Percentiles rank a stretch among this genome's conserved stretches.
Conservation (phyloP, 1,140 invertebrate species). For the Panagrolaimus sp. region DNA sequence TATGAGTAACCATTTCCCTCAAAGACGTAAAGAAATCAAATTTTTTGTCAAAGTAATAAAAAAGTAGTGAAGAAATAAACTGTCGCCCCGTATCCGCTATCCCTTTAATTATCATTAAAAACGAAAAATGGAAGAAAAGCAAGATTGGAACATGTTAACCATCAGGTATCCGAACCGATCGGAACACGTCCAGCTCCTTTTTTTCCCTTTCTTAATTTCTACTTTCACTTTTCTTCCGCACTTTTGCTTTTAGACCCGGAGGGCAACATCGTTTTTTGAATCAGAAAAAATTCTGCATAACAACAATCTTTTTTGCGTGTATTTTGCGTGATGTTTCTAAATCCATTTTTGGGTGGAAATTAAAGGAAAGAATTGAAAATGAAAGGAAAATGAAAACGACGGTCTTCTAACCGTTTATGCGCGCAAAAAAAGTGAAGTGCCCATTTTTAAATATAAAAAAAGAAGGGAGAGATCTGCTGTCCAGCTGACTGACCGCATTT, state of each 20-base stretch:
- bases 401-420: constrained; percentile 15
- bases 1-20: too few species aligned
- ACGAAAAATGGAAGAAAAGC: neutral
- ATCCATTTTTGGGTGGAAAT: constrained; percentile 17
- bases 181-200: neutral
- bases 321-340: constrained; percentile 7
- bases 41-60: too few species aligned
- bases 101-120: constrained; percentile 4
- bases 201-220: neutral
- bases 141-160: constrained; percentile 15
- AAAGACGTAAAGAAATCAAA: too few species aligned
- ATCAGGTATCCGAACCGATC: constrained; percentile 5
- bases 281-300: neutral
- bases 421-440: constrained; percentile 16
- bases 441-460: neutral
- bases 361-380: neutral
- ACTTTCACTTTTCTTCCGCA: constrained; percentile 17
- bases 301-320: neutral
- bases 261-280: constrained; percentile 2
- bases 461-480: neutral
- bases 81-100: neutral
- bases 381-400: constrained; percentile 15
- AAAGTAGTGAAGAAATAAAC: too few species aligned
- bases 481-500: constrained; percentile 18
- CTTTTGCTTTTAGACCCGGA: constrained; percentile 16